Base-by-base conservation (phyloP, 1,140 invertebrate genomes). In the Caerostris extrusa region DNA sequence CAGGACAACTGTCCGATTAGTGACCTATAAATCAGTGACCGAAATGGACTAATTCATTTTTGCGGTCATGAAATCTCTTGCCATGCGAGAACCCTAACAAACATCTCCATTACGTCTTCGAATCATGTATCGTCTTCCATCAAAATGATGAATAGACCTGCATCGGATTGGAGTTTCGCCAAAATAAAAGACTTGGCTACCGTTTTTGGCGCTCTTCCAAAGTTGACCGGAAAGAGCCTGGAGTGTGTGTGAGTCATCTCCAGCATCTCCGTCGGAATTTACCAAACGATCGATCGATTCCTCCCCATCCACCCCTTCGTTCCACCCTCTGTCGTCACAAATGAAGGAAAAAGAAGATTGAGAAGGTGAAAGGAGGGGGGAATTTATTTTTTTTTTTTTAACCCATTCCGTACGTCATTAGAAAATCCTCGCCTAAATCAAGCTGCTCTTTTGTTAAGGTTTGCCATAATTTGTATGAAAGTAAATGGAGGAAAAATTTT, bases 231-330 rank as follows among this genome's bases (percentile, higher is more conserved):
- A 50, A 60, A 64, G 56, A 58, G n/a, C 61, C 64, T 34, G 88
- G 67, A 88, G 50, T 53, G 50, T 56, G 64, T 56, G 64, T 91
- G 90, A 91, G 71, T 91, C 90, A 91, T 91, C 90, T 91, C 55
- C 53, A 71, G 90, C 90, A 91, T 91, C 90, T 91, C 90, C 67
- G 90, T 91, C 90, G 90, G 90, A 91, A 91, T 91, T 91, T 58
- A 34, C 17, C 60, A 19, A 91, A 91, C 90, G 90, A 91, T 91
- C 90, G 90, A 91, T 91, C 50, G 17, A 50, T 17, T 5, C 7
- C 17, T 10, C 50, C 86, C 34, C 60, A 8, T 19, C 88, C 64
- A 17, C n/a, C 50, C 7, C 34, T 50, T 50, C 61, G 61, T 12
- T 67, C 71, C 10, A 12, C 71, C 34, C 71, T 77, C 71, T 77